Percentiles rank a stretch among this genome's conserved stretches.
Conservation (phyloP, 2,113 vertebrate species). For the Daboia siamensis region DNA sequence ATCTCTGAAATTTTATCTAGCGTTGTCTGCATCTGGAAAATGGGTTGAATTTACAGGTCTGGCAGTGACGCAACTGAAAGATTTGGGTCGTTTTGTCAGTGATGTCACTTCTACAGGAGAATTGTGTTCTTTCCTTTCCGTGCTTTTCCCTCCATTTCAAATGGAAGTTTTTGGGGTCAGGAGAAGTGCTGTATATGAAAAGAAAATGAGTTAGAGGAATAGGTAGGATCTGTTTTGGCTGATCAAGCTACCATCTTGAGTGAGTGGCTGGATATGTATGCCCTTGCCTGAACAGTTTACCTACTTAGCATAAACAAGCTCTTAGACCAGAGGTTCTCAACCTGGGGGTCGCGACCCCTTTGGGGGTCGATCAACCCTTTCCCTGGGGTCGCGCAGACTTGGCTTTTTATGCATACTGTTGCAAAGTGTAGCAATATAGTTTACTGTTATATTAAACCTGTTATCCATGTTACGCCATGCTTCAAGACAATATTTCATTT, state of each 20-base stretch:
- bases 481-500: too few species aligned
- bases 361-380: too few species aligned
- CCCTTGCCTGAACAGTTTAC: not conserved
- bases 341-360: too few species aligned
- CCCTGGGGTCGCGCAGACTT: too few species aligned
- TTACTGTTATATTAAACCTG: too few species aligned
- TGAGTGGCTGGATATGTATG: not conserved
- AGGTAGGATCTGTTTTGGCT: not conserved
- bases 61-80: conserved; percentile 37
- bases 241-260: not conserved
- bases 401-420: too few species aligned
- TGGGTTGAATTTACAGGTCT: conserved; percentile 22
- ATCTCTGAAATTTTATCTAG: not conserved
- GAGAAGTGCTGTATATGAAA: not conserved
- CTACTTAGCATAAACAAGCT: not conserved
- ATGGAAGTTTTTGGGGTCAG: not conserved
- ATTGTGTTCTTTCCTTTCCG: conserved; percentile 36
- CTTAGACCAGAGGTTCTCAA: too few species aligned
- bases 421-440: too few species aligned
- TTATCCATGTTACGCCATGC: too few species aligned
- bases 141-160: not conserved
- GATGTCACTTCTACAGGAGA: not conserved
- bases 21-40: not conserved
- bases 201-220: not conserved
- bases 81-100: conserved; percentile 11